phyloP scores from a whole-genome alignment of 2,113 vertebrate genomes.

The Tylochromis polylepis region DNA sequence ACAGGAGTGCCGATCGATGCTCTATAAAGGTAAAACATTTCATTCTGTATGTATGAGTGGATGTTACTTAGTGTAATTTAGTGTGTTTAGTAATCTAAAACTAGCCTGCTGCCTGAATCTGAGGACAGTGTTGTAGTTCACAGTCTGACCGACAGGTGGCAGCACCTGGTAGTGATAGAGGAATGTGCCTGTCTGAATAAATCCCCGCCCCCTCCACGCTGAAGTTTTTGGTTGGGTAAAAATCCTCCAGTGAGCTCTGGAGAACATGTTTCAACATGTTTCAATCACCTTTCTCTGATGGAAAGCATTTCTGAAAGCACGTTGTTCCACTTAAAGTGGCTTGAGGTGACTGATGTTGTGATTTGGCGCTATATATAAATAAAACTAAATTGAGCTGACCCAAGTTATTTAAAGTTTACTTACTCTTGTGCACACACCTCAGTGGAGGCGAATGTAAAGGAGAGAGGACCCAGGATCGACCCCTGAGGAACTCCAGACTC shows the following conservation, averaged over 20 bases:
- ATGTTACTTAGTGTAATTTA: not conserved
- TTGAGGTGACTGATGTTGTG: not conserved
- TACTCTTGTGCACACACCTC: not conserved
- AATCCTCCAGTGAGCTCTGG: not conserved
- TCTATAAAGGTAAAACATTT: constrained; percentile 86
- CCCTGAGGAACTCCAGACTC: not conserved
- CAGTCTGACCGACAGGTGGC: not conserved
- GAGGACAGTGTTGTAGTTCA: not conserved
- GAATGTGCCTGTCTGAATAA: not conserved
- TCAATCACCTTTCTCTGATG: not conserved
- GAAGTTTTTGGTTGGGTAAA: not conserved
- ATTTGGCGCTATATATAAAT: not conserved
- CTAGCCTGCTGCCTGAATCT: not conserved
- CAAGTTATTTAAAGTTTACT: not conserved
- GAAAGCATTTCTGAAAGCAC: not conserved
- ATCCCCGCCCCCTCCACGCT: no score
- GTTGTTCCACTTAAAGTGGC: not conserved
- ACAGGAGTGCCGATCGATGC: constrained; percentile 78
- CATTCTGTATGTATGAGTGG: not conserved
- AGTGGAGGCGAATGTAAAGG: not conserved
- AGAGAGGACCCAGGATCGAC: not conserved
- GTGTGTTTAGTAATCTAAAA: not conserved
- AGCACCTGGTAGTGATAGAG: not conserved
- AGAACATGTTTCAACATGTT: no score
- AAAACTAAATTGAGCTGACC: not conserved